Percentiles rank a stretch among this genome's conserved stretches.
phyloP scores from a whole-genome alignment of 2,888 invertebrate genomes.

The Hypomecis punctinalis region DNA sequence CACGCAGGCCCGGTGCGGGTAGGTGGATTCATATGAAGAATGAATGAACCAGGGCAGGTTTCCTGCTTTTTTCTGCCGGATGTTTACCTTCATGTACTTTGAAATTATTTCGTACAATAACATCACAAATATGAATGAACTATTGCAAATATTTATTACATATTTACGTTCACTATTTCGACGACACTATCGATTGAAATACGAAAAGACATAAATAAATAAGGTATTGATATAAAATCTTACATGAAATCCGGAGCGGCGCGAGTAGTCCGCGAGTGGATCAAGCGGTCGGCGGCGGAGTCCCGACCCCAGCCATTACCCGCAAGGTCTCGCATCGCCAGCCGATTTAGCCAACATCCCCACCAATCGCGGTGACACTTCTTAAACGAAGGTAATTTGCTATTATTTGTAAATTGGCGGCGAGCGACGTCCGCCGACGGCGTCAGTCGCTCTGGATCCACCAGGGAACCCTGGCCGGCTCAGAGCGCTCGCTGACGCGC shows the following conservation, averaged over 20 bases:
- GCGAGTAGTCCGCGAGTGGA: slow-evolving; percentile 42
- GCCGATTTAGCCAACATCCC: slow-evolving; percentile 82
- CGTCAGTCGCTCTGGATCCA: slow-evolving; percentile 73
- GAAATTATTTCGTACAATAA: too few species aligned
- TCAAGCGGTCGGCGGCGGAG: slow-evolving; percentile 32
- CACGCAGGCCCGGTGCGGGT: too few species aligned
- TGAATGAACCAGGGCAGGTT: too few species aligned
- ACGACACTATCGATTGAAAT: too few species aligned
- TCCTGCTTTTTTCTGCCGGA: too few species aligned
- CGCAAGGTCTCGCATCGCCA: slow-evolving; percentile 82
- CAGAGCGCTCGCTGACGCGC: slow-evolving; percentile 53
- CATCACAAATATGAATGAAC: too few species aligned
- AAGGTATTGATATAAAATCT: slow-evolving; percentile 47
- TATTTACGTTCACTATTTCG: too few species aligned
- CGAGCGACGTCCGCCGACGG: slow-evolving; percentile 74
- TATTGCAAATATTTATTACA: too few species aligned
- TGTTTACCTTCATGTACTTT: too few species aligned
- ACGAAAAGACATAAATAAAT: too few species aligned
- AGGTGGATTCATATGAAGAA: too few species aligned
- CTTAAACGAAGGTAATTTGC: slow-evolving; percentile 85
- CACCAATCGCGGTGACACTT: slow-evolving; percentile 82
- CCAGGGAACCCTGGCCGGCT: slow-evolving; percentile 65
- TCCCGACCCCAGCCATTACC: slow-evolving; percentile 74
- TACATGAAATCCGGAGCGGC: slow-evolving; percentile 49
- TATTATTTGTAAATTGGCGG: slow-evolving; percentile 84